phyloP scores from a whole-genome alignment of 2,797 vertebrate species.

The Acrossocheilus wenchowensis region DNA sequence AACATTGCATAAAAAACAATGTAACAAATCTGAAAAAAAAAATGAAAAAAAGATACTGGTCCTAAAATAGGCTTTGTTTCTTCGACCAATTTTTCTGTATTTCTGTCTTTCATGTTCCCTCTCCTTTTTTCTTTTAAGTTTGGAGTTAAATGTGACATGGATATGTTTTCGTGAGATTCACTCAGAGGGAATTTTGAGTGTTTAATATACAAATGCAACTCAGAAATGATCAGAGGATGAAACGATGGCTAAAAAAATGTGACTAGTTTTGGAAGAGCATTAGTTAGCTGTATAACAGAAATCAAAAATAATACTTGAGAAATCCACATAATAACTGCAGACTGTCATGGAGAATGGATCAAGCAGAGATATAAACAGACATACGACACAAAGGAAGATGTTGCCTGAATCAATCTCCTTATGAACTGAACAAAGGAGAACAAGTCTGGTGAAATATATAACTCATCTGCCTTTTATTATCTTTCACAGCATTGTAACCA shows the following conservation, averaged over 20 bases:
- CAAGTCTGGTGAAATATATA: slow-evolving; percentile 34
- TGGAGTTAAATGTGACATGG: neutral
- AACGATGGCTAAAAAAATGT: neutral
- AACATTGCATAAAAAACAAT: neutral
- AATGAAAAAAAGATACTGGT: neutral
- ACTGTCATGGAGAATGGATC: neutral
- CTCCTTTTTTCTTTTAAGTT: neutral
- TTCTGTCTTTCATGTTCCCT: neutral
- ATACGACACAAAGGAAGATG: slow-evolving; percentile 4
- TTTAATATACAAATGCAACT: neutral
- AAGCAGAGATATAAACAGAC: slow-evolving; percentile 6
- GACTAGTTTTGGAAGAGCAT: neutral
- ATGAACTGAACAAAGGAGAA: slow-evolving; percentile 29
- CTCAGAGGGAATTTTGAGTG: neutral
- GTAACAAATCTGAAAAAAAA: neutral
- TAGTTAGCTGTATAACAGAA: neutral
- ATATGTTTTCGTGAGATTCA: slow-evolving; percentile 6
- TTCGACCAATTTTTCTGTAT: neutral
- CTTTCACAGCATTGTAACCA: slow-evolving; percentile 34
- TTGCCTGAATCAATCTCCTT: neutral
- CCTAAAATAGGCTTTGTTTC: neutral
- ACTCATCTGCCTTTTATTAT: slow-evolving; percentile 52
- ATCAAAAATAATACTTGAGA: neutral
- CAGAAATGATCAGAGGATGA: neutral
- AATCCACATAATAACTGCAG: neutral